These are phyloP conservation scores for Apogon talboti DNA, from an alignment of 2,797 vertebrate genomes.

Conservation along the genomic window DNA sequence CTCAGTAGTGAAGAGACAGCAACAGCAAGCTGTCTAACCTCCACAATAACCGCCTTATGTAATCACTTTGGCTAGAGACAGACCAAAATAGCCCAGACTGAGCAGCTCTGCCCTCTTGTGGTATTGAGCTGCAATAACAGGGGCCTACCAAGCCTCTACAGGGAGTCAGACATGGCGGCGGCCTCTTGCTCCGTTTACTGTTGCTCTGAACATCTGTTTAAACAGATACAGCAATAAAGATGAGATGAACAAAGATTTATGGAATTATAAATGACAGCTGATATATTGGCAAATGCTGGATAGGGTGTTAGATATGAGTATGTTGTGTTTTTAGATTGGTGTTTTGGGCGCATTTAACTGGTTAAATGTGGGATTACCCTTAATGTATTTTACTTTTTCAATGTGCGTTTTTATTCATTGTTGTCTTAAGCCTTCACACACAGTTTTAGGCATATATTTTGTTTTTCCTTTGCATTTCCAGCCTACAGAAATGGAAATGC, in stretches of 20 bases:
- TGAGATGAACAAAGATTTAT: not conserved
- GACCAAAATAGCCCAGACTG: conserved; percentile 81
- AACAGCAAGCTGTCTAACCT: conserved; percentile 77
- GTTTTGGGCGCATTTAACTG: not conserved
- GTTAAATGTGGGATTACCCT: no score
- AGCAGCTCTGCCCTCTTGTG: conserved; percentile 79
- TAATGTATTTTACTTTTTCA: not conserved
- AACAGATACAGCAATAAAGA: not conserved
- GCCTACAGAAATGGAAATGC: not conserved
- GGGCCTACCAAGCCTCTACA: conserved; percentile 43
- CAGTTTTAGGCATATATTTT: no score
- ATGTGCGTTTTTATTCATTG: no score
- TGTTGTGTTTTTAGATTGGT: not conserved
- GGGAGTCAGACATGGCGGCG: conserved; percentile 60
- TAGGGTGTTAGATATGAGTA: not conserved
- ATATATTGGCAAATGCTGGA: not conserved
- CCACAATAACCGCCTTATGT: conserved; percentile 81
- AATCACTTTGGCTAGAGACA: conserved; percentile 80
- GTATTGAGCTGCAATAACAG: conserved; percentile 36
- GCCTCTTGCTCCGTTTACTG: conserved; percentile 27
- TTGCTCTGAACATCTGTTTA: not conserved
- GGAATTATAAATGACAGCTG: not conserved
- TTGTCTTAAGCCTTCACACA: no score
- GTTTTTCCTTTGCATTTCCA: not conserved
- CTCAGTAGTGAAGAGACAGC: conserved; percentile 68